Percentiles rank a stretch among this genome's conserved stretches.
Evolutionary conservation across 2,113 vertebrate species (phyloP).

Genomic region (Neotragus pygmaeus): DNA sequence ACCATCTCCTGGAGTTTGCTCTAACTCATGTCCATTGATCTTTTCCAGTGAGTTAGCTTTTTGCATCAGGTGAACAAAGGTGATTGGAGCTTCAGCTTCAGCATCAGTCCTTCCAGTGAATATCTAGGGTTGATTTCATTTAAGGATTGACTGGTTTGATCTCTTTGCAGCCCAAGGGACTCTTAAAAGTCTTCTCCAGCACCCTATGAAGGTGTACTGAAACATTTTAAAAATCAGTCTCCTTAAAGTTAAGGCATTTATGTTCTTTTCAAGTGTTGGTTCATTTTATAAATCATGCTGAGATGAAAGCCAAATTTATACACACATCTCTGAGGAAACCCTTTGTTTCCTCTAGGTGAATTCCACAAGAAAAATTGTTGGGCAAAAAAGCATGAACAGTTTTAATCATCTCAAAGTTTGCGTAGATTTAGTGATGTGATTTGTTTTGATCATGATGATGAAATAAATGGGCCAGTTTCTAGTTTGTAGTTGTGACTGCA

Average conservation of each 20-base stretch:
- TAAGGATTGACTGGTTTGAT: background rate
- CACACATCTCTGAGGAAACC: background rate
- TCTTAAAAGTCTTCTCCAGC: background rate
- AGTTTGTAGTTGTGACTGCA: background rate
- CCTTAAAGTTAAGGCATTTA: background rate
- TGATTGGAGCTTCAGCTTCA: background rate
- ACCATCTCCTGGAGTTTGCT: background rate
- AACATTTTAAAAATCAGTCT: background rate
- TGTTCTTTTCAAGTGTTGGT: background rate
- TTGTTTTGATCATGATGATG: background rate
- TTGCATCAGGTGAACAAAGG: fast-evolving
- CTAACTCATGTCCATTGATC: background rate
- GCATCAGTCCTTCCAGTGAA: background rate
- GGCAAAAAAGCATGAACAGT: background rate
- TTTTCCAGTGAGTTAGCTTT: background rate
- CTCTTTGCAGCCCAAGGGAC: background rate
- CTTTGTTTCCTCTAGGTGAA: background rate
- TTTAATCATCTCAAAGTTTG: background rate
- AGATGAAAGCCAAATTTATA: background rate
- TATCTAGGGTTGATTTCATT: background rate
- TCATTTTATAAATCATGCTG: background rate
- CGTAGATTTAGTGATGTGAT: background rate
- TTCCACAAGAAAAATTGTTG: background rate
- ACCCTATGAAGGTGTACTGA: background rate
- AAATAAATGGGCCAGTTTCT: background rate